Evolutionary conservation across 2,113 vertebrate genomes (phyloP).

Genomic region (Galbula dea): DNA sequence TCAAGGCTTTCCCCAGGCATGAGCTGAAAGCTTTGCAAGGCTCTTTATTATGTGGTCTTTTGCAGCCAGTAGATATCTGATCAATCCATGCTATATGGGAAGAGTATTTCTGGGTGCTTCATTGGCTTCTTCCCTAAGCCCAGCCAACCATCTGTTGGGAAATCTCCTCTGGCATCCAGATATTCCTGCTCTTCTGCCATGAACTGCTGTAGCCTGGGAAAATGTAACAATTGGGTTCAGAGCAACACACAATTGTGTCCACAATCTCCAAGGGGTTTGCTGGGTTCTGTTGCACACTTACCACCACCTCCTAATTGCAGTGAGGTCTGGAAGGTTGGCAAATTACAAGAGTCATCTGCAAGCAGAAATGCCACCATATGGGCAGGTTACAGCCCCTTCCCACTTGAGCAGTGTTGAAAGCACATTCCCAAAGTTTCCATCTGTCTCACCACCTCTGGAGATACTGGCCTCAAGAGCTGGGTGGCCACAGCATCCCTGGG

Average conservation of each 20-base stretch:
- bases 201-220: neutral
- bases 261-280: neutral
- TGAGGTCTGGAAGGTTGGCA: neutral
- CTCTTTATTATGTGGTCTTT: neutral
- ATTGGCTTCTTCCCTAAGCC: neutral
- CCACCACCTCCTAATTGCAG: neutral
- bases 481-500: fast-evolving
- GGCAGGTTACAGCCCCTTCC: neutral
- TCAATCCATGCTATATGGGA: neutral
- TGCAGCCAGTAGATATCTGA: neutral
- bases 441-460: neutral
- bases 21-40: neutral
- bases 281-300: neutral
- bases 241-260: neutral
- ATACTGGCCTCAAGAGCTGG: neutral
- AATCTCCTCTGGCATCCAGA: neutral
- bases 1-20: neutral
- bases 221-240: neutral
- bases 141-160: neutral
- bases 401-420: neutral
- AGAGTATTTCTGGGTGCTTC: neutral
- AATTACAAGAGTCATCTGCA: neutral
- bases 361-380: neutral
- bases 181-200: neutral
- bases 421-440: neutral